These are phyloP conservation scores for Oryzias curvinotus DNA, from an alignment of 2,113 vertebrate genomes.

Conservation along the genomic window DNA sequence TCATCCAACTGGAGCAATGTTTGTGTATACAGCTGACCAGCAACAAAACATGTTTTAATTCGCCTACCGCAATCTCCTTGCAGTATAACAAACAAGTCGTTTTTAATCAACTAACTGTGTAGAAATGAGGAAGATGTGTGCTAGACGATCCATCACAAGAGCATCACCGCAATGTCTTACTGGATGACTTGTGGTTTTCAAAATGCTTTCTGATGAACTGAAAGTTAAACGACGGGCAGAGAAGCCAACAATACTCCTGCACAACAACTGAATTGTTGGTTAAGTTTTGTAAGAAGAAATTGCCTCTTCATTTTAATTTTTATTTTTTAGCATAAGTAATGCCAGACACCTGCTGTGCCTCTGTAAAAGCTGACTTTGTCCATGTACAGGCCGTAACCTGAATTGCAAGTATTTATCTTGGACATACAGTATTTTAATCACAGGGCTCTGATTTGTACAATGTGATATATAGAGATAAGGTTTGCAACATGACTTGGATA, in stretches of 20 bases:
- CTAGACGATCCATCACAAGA: constrained; percentile 50
- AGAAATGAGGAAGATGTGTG: constrained; percentile 44
- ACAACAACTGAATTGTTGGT: constrained; percentile 14
- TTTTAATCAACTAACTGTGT: constrained; percentile 54
- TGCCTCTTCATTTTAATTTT: too few species aligned
- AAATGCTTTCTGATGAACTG: constrained; percentile 43
- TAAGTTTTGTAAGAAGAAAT: constrained; percentile 19
- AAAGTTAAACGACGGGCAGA: constrained; percentile 46
- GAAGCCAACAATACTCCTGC: constrained; percentile 3
- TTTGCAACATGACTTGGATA: constrained; percentile 31
- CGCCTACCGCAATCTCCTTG: constrained; percentile 63
- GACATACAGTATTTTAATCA: constrained; percentile 11
- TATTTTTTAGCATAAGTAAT: constrained; percentile 16
- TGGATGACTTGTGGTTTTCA: constrained; percentile 31
- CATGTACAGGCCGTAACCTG: constrained; percentile 20
- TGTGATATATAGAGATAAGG: constrained; percentile 18
- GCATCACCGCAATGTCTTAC: constrained; percentile 27
- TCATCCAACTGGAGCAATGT: constrained; percentile 68
- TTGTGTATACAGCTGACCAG: constrained; percentile 60
- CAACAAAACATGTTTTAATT: constrained; percentile 61
- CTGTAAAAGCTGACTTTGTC: neutral
- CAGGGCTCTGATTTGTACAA: constrained; percentile 30
- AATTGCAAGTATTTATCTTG: constrained; percentile 52
- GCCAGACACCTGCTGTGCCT: constrained; percentile 39
- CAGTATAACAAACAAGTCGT: constrained; percentile 50